Conservation (phyloP, 2,797 vertebrate species). For the Enteromius afrohamiltoni region DNA sequence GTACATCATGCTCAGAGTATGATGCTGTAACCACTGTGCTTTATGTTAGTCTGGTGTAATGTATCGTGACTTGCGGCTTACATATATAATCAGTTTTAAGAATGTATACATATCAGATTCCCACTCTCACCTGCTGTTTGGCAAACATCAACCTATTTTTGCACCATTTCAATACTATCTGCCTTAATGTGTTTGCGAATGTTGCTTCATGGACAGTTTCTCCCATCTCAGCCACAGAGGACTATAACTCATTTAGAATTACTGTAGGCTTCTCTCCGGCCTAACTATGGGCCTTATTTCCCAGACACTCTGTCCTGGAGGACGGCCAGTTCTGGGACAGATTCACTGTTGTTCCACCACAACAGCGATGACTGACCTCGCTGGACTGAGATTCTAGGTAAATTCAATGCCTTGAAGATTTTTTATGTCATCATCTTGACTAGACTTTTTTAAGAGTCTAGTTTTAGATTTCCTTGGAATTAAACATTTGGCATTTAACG, state of each 20-base stretch:
- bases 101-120: not conserved
- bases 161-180: slow-evolving; percentile 7
- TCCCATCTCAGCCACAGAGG: slow-evolving; percentile 1
- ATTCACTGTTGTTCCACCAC: slow-evolving; percentile 22
- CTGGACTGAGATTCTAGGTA: slow-evolving; percentile 49
- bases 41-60: not conserved
- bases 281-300: slow-evolving; percentile 9
- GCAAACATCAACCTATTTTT: not conserved
- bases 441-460: not conserved
- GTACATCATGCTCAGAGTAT: not conserved
- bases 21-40: not conserved
- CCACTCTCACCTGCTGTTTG: not conserved
- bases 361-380: slow-evolving; percentile 35
- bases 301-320: slow-evolving; percentile 30
- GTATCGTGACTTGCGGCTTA: not conserved
- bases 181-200: not conserved
- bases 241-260: slow-evolving; percentile 9
- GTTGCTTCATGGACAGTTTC: not conserved
- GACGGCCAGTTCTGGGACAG: slow-evolving; percentile 30
- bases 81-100: slow-evolving; percentile 1
- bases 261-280: slow-evolving; percentile 11
- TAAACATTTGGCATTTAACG: not conserved
- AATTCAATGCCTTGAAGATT: not conserved
- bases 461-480: slow-evolving; percentile 10
- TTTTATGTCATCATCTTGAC: not conserved